These are phyloP conservation scores for Chionis minor DNA, from an alignment of 2,113 vertebrate species.

Conservation along the genomic window DNA sequence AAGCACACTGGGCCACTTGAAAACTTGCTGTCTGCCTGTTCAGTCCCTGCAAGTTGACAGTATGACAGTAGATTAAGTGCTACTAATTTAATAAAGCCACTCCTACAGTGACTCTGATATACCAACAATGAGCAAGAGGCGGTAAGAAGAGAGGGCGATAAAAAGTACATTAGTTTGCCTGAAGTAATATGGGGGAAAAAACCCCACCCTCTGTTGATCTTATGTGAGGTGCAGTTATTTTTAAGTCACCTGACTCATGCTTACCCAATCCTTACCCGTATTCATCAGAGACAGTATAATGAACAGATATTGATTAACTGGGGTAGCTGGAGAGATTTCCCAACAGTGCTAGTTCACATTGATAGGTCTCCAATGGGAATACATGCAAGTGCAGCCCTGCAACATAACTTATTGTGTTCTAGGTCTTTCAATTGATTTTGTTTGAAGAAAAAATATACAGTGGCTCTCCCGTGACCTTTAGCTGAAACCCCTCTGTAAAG, in stretches of 20 bases:
- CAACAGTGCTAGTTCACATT: conserved; percentile 74
- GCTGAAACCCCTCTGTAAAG: conserved; percentile 61
- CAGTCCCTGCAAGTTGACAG: conserved; percentile 24
- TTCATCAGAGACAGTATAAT: conserved; percentile 81
- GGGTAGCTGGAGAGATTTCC: conserved; percentile 81
- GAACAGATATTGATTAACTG: conserved; percentile 87
- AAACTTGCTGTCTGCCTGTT: conserved; percentile 45
- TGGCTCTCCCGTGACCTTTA: conserved; percentile 78
- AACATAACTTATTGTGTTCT: conserved; percentile 83
- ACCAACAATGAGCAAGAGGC: not conserved
- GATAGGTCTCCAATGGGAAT: conserved; percentile 77
- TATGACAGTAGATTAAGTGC: conserved; percentile 70
- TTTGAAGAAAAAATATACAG: conserved; percentile 66
- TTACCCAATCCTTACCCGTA: conserved; percentile 79
- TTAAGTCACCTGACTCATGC: conserved; percentile 80
- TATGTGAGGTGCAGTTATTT: conserved; percentile 76
- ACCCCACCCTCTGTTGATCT: conserved; percentile 65
- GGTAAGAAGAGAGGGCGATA: not conserved
- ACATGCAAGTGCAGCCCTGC: conserved; percentile 45
- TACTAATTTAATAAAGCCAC: conserved; percentile 73
- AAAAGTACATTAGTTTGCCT: conserved; percentile 37
- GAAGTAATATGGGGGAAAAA: conserved; percentile 24
- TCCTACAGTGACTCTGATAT: conserved; percentile 35
- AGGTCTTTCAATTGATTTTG: conserved; percentile 81
- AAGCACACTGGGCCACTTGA: conserved; percentile 17